Evolutionary conservation across 2,797 vertebrate genomes (phyloP), one percentile per base, ranked within the genome.

Genomic region (Pipistrellus pipistrellus): DNA sequence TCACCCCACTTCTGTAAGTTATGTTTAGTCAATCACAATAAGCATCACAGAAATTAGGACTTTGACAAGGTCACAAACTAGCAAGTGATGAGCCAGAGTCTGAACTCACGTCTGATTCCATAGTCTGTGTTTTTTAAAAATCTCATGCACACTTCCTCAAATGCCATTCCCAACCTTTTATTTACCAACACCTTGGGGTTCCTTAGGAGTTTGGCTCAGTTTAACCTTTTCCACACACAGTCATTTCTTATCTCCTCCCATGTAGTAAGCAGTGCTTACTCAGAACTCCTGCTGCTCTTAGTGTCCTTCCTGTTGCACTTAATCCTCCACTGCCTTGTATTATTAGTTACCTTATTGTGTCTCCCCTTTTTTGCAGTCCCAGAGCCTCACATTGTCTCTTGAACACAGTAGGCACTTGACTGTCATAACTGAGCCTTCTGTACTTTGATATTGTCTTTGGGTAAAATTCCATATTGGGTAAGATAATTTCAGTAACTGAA

Each of bases 401-500:
- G 51, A 80, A 71, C 27, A 76, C 9, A 87, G 66, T 1, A 87
- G 66, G n/a, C 23, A 83, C 38, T 89, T n/a, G 55, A 20, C 3
- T 93, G 17, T 83, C 71, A 8, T 69, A 59, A 77, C 14, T 32
- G 41, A 92, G 78, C 57, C 3, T 21, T 81, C 48, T 53, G 10
- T 76, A 85, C 11, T 83, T 90, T 84, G 25, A 46, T 84, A 77
- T 81, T 93, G 85, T 32, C 90, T 78, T 8, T 38, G 38, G 66
- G 46, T 83, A 80, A 89, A 77, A 93, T 46, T 68, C 32, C 21
- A 0, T 53, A 62, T 73, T 38, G 14, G 27, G 27, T 76, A 77
- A 51, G 23, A 32, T 53, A 78, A 85, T 87, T 90, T 92, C 82
- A 90, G 41, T 69, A 85, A 86, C 30, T 20, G 30, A 82, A 85